A percentile compares a stretch with the other conserved stretches of the same genome.
These are phyloP conservation scores for Volucella inflata DNA, from an alignment of 2,888 invertebrate species.

Conservation along the genomic window DNA sequence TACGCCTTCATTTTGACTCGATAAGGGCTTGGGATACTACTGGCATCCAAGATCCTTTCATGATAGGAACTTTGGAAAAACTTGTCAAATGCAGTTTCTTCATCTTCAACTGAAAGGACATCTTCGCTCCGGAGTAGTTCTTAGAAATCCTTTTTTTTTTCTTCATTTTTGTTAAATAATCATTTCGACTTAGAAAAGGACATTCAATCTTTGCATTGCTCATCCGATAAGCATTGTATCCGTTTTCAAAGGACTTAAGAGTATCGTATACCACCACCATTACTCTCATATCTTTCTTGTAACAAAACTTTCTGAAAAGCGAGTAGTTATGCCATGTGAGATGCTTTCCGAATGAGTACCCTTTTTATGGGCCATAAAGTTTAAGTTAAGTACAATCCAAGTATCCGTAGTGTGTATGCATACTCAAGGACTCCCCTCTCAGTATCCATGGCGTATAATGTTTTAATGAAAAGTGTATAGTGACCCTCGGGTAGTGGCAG, in stretches of 20 bases:
- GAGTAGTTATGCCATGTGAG: not conserved
- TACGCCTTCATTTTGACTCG: too few species aligned
- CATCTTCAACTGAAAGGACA: conserved; percentile 5
- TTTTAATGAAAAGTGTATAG: conserved; percentile 55
- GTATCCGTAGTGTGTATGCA: conserved; percentile 7
- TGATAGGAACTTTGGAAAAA: not conserved
- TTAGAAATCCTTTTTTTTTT: too few species aligned
- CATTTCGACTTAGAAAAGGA: conserved; percentile 26
- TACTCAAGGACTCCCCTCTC: conserved; percentile 21
- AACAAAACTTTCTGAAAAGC: too few species aligned
- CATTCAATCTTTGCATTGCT: conserved; percentile 51
- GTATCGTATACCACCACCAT: too few species aligned
- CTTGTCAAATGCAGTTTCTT: not conserved
- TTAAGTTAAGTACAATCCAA: conserved; percentile 47
- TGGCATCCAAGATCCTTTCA: too few species aligned
- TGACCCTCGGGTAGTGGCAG: conserved; percentile 53
- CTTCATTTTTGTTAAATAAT: too few species aligned
- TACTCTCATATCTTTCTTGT: not conserved
- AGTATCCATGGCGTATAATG: conserved; percentile 29
- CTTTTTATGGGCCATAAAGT: conserved; percentile 56
- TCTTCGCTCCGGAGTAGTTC: not conserved
- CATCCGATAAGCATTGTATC: conserved; percentile 60
- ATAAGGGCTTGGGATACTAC: too few species aligned
- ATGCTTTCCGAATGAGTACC: not conserved
- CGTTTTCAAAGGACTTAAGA: not conserved